These are phyloP conservation scores for Lithophane socia DNA, from an alignment of 2,888 invertebrate species.

Conservation along the genomic window DNA sequence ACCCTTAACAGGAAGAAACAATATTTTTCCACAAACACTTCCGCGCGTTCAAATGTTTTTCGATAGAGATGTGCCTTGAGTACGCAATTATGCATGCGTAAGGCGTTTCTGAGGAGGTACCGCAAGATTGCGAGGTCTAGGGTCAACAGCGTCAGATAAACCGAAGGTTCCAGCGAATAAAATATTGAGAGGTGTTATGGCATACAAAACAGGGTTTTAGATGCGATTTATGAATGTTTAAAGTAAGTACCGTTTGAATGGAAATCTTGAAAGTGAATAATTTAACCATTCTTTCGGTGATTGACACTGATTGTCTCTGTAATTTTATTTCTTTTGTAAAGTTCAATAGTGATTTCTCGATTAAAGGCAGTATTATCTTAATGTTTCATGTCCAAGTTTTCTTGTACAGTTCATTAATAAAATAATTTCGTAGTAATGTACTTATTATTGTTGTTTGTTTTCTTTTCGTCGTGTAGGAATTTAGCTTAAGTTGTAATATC, in stretches of 20 bases:
- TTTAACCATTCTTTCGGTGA: constrained; percentile 48
- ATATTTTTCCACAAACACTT: constrained; percentile 60
- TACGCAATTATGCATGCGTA: constrained; percentile 82
- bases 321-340: constrained; percentile 42
- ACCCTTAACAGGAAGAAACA: constrained; percentile 43
- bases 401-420: constrained; percentile 22
- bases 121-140: constrained; percentile 80
- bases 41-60: constrained; percentile 64
- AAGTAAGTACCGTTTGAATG: constrained; percentile 66
- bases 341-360: constrained; percentile 29
- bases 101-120: constrained; percentile 78
- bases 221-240: constrained; percentile 69
- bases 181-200: constrained; percentile 77
- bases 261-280: constrained; percentile 58
- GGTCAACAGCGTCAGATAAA: constrained; percentile 83
- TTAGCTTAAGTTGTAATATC: constrained; percentile 10
- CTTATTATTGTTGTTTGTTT: constrained; percentile 12
- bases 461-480: constrained; percentile 18
- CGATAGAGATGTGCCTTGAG: constrained; percentile 72
- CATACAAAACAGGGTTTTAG: constrained; percentile 75
- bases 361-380: constrained; percentile 17
- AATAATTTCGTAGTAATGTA: background rate
- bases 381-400: constrained; percentile 14
- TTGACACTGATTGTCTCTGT: constrained; percentile 44
- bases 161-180: constrained; percentile 77